Evolutionary conservation across 2,113 vertebrate genomes (phyloP).

Genomic region (Aegithalos caudatus): DNA sequence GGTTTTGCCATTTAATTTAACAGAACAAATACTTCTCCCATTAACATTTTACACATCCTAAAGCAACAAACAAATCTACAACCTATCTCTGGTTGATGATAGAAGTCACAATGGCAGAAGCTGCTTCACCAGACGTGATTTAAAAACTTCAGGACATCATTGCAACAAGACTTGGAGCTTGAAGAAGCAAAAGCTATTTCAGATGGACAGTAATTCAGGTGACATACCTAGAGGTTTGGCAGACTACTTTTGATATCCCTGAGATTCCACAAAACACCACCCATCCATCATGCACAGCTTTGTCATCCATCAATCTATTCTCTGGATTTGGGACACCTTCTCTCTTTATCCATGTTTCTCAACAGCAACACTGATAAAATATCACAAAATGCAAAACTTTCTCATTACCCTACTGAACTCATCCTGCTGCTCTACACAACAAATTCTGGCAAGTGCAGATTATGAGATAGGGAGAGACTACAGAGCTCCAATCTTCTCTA

Average conservation of each 20-base stretch:
- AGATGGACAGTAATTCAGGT: background rate
- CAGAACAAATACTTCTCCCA: background rate
- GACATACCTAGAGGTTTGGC: background rate
- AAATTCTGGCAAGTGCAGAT: background rate
- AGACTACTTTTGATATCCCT: background rate
- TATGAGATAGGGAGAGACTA: background rate
- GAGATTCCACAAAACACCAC: background rate
- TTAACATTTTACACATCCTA: background rate
- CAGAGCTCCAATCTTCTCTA: background rate
- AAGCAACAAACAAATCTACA: background rate
- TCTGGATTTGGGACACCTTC: background rate
- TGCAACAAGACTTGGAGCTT: background rate
- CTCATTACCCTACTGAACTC: background rate
- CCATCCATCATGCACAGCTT: background rate
- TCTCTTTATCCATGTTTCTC: background rate
- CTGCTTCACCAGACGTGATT: background rate
- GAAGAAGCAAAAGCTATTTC: background rate
- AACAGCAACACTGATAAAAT: background rate
- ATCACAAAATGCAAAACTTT: background rate
- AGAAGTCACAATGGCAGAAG: background rate
- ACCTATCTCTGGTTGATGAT: background rate
- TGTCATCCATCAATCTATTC: background rate
- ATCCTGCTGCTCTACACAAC: background rate
- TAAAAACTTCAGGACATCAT: background rate
- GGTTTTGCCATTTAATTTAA: background rate